phyloP scores from a whole-genome alignment of 1,140 invertebrate species.

The Drosophila varians region DNA sequence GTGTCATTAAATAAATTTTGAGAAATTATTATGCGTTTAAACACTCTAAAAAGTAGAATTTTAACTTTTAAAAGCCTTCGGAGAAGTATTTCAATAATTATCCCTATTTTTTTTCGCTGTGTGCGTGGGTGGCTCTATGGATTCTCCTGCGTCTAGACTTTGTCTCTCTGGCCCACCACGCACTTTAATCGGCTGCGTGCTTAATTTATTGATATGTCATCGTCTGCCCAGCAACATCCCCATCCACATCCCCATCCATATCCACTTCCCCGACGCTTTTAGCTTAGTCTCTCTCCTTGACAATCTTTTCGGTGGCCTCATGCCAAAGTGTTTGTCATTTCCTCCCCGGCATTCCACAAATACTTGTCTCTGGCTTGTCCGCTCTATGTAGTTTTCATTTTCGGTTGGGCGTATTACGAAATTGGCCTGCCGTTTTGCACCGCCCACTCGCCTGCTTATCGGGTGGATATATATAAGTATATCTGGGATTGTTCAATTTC shows the following conservation, averaged over 20 bases:
- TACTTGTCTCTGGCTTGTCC: no score
- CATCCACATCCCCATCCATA: constrained; percentile 12
- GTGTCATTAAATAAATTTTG: no score
- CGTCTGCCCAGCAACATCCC: constrained; percentile 21
- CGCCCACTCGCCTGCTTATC: constrained; percentile 3
- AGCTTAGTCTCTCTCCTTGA: constrained; percentile 43
- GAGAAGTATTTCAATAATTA: not conserved
- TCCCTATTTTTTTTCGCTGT: constrained; percentile 6
- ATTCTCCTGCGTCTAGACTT: constrained; percentile 55
- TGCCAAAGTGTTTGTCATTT: constrained; percentile 44
- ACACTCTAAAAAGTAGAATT: not conserved
- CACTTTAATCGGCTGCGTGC: constrained; percentile 70
- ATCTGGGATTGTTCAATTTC: constrained; percentile 36
- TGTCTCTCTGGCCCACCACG: constrained; percentile 36
- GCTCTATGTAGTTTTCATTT: constrained; percentile 19
- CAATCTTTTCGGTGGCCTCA: constrained; percentile 36
- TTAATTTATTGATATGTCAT: constrained; percentile 78
- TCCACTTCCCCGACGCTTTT: constrained; percentile 8
- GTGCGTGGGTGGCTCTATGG: constrained; percentile 17
- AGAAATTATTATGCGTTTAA: no score
- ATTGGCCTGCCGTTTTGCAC: constrained; percentile 27
- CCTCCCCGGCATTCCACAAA: constrained; percentile 40
- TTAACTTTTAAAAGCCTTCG: no score
- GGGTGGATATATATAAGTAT: constrained; percentile 8
- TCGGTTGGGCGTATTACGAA: constrained; percentile 41